These are phyloP conservation scores for Leguminivora glycinivorella DNA, from an alignment of 1,140 invertebrate species.

Conservation along the genomic window DNA sequence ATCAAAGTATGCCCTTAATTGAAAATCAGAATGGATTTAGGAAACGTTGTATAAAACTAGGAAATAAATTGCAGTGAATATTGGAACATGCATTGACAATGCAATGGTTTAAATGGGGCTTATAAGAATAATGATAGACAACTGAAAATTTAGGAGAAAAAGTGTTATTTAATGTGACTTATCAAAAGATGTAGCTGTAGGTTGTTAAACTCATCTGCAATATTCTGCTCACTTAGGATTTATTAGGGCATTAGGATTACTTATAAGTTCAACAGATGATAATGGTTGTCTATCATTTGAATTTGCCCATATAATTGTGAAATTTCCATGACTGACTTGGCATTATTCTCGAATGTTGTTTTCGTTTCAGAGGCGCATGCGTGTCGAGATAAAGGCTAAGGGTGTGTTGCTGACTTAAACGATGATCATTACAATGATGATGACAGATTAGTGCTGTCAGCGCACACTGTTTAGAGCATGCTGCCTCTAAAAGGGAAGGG, in stretches of 20 bases:
- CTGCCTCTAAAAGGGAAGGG: conserved; percentile 59
- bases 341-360: conserved; percentile 70
- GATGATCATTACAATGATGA: conserved; percentile 43
- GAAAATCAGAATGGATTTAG: not conserved
- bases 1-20: not conserved
- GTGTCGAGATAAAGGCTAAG: conserved; percentile 72
- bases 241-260: not conserved
- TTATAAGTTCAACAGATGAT: not conserved
- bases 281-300: conserved; percentile 14
- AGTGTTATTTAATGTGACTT: not conserved
- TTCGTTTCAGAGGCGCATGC: conserved; percentile 78
- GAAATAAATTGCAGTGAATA: conserved; percentile 22
- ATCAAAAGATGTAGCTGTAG: not conserved
- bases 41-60: not conserved
- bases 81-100: conserved; percentile 19
- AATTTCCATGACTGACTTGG: conserved; percentile 78
- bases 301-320: conserved; percentile 38
- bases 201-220: not conserved
- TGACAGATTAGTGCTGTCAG: conserved; percentile 60
- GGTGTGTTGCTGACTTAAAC: conserved; percentile 73
- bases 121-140: conserved; percentile 10
- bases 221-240: not conserved
- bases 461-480: conserved; percentile 76
- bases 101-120: conserved; percentile 17
- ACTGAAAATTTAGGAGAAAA: not conserved